Percentiles rank a stretch among this genome's conserved stretches.
Conservation (phyloP, 2,113 vertebrate genomes). For the Chlorodrepanis virens region DNA sequence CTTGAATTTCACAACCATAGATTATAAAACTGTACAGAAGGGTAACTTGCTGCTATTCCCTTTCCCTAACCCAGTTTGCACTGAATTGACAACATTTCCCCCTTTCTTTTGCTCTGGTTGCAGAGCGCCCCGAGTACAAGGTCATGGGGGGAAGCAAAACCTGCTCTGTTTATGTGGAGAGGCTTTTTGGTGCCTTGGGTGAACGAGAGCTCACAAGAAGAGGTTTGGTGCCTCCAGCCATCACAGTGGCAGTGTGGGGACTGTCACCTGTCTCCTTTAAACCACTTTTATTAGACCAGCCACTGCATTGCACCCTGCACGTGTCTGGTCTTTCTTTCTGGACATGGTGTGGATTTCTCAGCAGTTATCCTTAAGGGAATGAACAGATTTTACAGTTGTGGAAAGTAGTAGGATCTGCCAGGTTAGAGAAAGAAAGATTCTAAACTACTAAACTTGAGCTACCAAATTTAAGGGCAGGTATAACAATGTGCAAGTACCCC, state of each 20-base stretch:
- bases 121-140: neutral
- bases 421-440: neutral
- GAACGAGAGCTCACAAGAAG: neutral
- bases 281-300: neutral
- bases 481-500: neutral
- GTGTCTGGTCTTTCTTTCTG: neutral
- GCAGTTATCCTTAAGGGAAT: neutral
- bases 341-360: neutral
- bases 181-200: neutral
- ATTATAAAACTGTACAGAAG: neutral
- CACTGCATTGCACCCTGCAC: neutral
- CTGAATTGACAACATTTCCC: fast-evolving
- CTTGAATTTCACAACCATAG: neutral
- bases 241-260: neutral
- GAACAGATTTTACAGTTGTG: neutral
- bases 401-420: neutral
- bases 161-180: neutral
- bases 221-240: neutral
- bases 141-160: neutral
- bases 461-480: neutral
- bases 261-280: neutral
- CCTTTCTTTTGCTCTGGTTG: neutral
- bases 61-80: neutral
- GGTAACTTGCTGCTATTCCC: neutral
- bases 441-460: neutral